Evolutionary conservation across 2,888 invertebrate genomes (phyloP).

Genomic region (Tryphoninae sp.): DNA sequence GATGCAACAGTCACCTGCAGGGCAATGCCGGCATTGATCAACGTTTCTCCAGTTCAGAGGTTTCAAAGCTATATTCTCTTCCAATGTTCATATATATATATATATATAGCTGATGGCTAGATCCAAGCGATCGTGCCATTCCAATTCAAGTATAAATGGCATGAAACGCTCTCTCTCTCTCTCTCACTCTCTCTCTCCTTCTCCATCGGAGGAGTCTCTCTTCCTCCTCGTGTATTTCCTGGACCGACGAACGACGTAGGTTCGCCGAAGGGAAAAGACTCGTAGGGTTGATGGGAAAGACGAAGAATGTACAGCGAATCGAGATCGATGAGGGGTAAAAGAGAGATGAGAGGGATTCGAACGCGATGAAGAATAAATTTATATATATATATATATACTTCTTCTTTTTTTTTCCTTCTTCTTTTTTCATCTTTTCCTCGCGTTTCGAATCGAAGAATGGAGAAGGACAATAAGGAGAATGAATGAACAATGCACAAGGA

Average conservation of each 20-base stretch:
- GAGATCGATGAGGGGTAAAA: conserved; percentile 51
- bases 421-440: neutral
- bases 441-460: conserved; percentile 27
- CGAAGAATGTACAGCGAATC: conserved; percentile 37
- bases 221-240: conserved; percentile 55
- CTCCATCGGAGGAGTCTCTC: too few species aligned
- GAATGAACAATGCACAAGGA: conserved; percentile 52
- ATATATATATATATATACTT: neutral
- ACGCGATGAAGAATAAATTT: conserved; percentile 17
- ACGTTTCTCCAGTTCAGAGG: conserved; percentile 18
- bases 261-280: conserved; percentile 48
- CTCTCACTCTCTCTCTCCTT: too few species aligned
- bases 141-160: conserved; percentile 64
- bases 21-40: conserved; percentile 61
- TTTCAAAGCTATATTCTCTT: conserved; percentile 32
- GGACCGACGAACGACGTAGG: conserved; percentile 50
- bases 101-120: conserved; percentile 26
- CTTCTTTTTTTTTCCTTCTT: neutral
- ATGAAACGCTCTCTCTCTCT: conserved; percentile 41
- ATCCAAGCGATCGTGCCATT: conserved; percentile 63
- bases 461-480: conserved; percentile 48
- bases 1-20: conserved; percentile 63
- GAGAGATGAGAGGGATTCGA: conserved; percentile 39
- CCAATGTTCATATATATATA: conserved; percentile 19
- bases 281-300: conserved; percentile 39